A percentile compares a stretch with the other conserved stretches of the same genome.
phyloP scores from a whole-genome alignment of 2,888 invertebrate species.

The Hirtodrosophila duncani region DNA sequence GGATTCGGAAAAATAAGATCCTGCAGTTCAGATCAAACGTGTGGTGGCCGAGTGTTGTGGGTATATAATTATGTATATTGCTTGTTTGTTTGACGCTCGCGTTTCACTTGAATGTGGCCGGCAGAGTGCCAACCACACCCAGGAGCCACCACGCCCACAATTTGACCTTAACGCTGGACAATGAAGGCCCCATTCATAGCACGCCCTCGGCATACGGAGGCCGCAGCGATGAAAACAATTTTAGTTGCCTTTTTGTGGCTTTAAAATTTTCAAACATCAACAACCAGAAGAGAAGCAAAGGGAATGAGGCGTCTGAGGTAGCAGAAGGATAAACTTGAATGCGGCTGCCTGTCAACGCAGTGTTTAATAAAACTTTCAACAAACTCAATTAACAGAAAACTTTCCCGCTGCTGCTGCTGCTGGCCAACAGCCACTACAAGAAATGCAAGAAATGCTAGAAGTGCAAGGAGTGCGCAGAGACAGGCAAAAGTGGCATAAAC shows the following conservation, averaged over 20 bases:
- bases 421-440: slow-evolving; percentile 63
- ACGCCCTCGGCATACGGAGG: slow-evolving; percentile 6
- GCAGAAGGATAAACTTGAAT: slow-evolving; percentile 50
- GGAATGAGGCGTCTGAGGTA: too few relatives aligned
- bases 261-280: slow-evolving; percentile 21
- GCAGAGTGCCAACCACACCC: too few relatives aligned
- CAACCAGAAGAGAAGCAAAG: too few relatives aligned
- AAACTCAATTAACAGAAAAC: slow-evolving; percentile 72
- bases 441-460: slow-evolving; percentile 72
- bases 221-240: slow-evolving; percentile 7
- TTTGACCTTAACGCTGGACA: slow-evolving; percentile 3
- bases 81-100: too few relatives aligned
- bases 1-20: too few relatives aligned
- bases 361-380: slow-evolving; percentile 72
- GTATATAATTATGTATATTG: too few relatives aligned
- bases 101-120: too few relatives aligned
- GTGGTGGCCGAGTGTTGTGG: too few relatives aligned
- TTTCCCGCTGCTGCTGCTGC: too few relatives aligned
- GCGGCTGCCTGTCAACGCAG: slow-evolving; percentile 49
- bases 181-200: background rate
- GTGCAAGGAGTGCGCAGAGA: slow-evolving; percentile 71
- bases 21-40: too few relatives aligned
- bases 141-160: background rate
- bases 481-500: slow-evolving; percentile 68
- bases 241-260: slow-evolving; percentile 36